Conservation (phyloP, 2,113 vertebrate species). For the Nyctereutes procyonoides region DNA sequence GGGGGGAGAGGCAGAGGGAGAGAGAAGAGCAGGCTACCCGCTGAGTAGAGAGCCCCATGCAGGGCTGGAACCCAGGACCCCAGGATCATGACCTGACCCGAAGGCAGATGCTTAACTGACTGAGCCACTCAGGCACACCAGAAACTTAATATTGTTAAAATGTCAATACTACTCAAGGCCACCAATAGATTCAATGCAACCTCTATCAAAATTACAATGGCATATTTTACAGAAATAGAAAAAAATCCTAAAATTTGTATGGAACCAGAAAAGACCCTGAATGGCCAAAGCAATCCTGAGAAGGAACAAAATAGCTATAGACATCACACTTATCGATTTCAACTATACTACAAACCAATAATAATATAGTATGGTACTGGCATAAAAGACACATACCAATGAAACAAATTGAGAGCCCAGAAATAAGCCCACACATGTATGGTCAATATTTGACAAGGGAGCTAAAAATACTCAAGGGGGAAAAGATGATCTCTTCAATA, state of each 20-base stretch:
- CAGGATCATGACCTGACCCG: neutral
- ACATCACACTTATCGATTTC: neutral
- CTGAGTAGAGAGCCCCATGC: neutral
- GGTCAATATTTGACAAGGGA: neutral
- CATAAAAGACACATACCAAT: neutral
- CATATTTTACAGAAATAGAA: slow-evolving; percentile 18
- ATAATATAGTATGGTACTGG: neutral
- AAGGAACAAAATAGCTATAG: slow-evolving; percentile 11
- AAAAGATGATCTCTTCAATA: neutral
- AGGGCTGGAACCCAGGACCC: neutral
- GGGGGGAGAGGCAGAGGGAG: neutral
- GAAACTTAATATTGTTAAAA: slow-evolving; percentile 1
- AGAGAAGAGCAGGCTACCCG: neutral
- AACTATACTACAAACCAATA: neutral
- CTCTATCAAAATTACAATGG: neutral
- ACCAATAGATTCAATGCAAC: neutral
- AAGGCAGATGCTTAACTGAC: neutral
- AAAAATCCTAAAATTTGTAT: neutral
- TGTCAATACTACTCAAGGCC: neutral
- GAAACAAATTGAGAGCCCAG: neutral
- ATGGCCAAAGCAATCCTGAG: neutral
- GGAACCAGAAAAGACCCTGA: neutral
- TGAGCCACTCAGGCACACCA: neutral
- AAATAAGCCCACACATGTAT: neutral
- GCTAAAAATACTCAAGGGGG: neutral